phyloP scores from a whole-genome alignment of 1,140 invertebrate species.

The Drosophila ercepeae region DNA sequence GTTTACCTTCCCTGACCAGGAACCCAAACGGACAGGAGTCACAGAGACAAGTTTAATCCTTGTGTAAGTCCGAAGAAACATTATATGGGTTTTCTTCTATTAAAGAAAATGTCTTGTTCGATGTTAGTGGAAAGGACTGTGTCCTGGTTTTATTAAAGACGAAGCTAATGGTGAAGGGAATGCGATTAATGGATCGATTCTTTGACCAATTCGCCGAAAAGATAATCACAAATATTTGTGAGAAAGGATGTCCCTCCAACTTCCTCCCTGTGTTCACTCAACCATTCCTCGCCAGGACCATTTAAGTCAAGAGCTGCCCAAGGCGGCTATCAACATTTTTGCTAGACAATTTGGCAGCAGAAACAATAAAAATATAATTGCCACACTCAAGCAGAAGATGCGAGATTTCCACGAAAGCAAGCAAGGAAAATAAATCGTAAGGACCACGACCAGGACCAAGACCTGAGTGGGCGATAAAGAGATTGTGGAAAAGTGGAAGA shows the following conservation, averaged over 20 bases:
- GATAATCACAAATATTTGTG: slow-evolving; percentile 39
- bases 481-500: background rate
- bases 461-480: background rate
- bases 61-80: slow-evolving; percentile 24
- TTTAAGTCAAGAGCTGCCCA: slow-evolving; percentile 53
- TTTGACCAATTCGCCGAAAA: background rate
- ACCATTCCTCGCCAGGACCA: slow-evolving; percentile 1
- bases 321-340: slow-evolving; percentile 64
- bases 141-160: no score
- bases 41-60: slow-evolving; percentile 35
- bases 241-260: background rate
- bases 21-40: background rate
- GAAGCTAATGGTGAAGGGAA: no score
- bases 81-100: background rate
- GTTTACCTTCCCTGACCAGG: slow-evolving; percentile 30
- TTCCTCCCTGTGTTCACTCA: background rate
- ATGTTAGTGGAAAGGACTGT: no score
- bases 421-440: slow-evolving; percentile 15
- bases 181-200: background rate
- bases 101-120: no score
- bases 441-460: background rate
- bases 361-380: slow-evolving; percentile 79
- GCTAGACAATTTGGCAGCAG: slow-evolving; percentile 75
- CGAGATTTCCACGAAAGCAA: slow-evolving; percentile 8
- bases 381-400: slow-evolving; percentile 35